Evolutionary conservation across 2,113 vertebrate species (phyloP).

Genomic region (Formicarius rufipectus): DNA sequence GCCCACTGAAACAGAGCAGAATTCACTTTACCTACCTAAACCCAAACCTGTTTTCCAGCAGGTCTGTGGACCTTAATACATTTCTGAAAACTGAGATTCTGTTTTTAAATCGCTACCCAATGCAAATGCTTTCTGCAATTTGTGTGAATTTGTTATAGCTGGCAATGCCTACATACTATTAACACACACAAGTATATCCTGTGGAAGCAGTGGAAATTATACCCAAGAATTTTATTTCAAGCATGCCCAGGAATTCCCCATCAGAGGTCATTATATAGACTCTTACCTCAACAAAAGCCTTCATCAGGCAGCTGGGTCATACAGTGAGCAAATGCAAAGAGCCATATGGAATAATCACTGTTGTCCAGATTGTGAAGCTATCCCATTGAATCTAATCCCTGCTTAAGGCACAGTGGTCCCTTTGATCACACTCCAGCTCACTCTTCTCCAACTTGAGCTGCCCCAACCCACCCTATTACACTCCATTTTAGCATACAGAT

Average conservation of each 20-base stretch:
- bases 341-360: not conserved
- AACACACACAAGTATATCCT: not conserved
- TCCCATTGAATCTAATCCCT: not conserved
- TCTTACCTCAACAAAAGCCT: not conserved
- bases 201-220: not conserved
- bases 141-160: not conserved
- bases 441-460: not conserved
- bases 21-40: not conserved
- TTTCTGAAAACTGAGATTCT: not conserved
- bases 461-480: not conserved
- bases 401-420: not conserved
- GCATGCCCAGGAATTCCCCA: not conserved
- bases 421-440: not conserved
- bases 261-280: not conserved
- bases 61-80: not conserved
- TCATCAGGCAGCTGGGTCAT: not conserved
- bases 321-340: not conserved
- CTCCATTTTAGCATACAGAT: not conserved
- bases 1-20: not conserved
- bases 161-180: not conserved
- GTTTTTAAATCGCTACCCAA: not conserved
- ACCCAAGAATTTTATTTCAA: not conserved
- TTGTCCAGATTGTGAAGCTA: not conserved
- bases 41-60: not conserved
- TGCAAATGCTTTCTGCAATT: not conserved